These are phyloP conservation scores for Tretioscincus oriximinensis DNA, from an alignment of 2,113 vertebrate species.

Conservation along the genomic window DNA sequence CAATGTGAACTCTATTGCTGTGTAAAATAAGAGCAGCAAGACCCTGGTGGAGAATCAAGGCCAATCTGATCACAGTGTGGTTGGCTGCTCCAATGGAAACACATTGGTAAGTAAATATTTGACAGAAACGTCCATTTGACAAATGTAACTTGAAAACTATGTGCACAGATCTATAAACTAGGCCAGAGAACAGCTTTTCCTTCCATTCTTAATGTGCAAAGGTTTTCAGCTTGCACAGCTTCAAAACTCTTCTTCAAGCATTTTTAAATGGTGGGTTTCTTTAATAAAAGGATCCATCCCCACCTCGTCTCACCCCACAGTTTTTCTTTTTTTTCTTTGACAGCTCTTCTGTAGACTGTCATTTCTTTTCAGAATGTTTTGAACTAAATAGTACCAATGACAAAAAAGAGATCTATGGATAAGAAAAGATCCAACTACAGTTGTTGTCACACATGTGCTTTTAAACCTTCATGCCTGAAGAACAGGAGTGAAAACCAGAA, in stretches of 20 bases:
- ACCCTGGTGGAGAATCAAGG: not conserved
- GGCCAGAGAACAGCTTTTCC: not conserved
- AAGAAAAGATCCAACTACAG: too few relatives aligned
- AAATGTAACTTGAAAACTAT: conserved; percentile 21
- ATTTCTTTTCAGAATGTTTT: not conserved
- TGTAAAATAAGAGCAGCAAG: conserved; percentile 15
- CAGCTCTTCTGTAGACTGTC: not conserved
- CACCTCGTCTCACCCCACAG: too few relatives aligned
- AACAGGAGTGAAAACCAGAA: too few relatives aligned
- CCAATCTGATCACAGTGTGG: conserved; percentile 12
- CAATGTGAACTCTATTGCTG: not conserved
- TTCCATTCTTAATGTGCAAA: not conserved
- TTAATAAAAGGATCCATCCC: not conserved
- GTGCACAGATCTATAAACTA: not conserved
- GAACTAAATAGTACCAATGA: not conserved
- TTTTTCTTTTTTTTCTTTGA: not conserved
- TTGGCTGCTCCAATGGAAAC: conserved; percentile 16
- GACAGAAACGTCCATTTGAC: conserved; percentile 34
- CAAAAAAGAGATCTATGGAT: too few relatives aligned
- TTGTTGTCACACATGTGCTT: too few relatives aligned
- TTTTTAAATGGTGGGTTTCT: not conserved
- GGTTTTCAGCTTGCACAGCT: not conserved
- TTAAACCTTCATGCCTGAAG: too few relatives aligned
- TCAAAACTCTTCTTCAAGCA: not conserved
- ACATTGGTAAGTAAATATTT: conserved; percentile 6